Conservation (phyloP, 2,888 invertebrate genomes). For the Sclerodermus sp. region DNA sequence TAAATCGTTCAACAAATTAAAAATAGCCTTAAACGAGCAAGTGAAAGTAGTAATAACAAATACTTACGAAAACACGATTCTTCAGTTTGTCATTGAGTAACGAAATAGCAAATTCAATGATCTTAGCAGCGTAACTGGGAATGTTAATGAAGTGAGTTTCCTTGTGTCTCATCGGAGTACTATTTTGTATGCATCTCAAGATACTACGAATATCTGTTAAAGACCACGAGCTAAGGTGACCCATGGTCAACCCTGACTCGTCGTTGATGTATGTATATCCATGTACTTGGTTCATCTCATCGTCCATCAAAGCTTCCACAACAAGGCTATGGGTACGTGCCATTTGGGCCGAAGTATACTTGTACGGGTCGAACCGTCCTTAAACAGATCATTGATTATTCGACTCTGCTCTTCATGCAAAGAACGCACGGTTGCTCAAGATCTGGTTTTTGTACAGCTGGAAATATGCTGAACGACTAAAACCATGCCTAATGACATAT, state of each 20-base stretch:
- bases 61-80: conserved; percentile 75
- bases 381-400: not conserved
- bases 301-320: conserved; percentile 83
- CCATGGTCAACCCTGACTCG: conserved; percentile 81
- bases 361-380: conserved; percentile 76
- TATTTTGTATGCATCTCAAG: conserved; percentile 79
- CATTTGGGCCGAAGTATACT: conserved; percentile 80
- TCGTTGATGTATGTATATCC: conserved; percentile 86
- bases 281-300: conserved; percentile 79
- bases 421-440: too few species aligned
- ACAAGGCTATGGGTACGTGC: conserved; percentile 82
- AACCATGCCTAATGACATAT: too few species aligned
- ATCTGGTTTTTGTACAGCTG: too few species aligned
- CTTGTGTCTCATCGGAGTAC: conserved; percentile 89
- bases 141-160: conserved; percentile 85
- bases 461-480: too few species aligned
- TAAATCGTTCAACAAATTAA: too few species aligned
- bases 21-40: not conserved
- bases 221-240: conserved; percentile 81
- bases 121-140: conserved; percentile 76
- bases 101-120: conserved; percentile 81
- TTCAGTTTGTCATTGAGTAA: conserved; percentile 83
- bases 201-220: conserved; percentile 76
- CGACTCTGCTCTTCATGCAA: too few species aligned
- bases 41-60: not conserved